These are phyloP conservation scores for Karalla daura DNA, from an alignment of 2,797 vertebrate genomes.

Conservation along the genomic window DNA sequence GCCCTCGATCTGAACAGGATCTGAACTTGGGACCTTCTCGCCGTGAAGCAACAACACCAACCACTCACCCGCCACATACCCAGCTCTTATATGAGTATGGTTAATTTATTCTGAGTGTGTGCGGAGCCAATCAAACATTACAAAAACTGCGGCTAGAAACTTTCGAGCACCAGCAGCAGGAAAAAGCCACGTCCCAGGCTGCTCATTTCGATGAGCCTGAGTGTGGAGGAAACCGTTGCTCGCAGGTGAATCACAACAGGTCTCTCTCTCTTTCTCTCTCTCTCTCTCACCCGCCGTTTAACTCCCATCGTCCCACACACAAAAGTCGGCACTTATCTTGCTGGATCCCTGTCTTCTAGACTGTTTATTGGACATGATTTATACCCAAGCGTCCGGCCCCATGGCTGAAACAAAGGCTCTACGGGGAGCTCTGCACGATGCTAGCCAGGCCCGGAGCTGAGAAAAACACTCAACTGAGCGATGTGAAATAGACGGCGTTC, in stretches of 20 bases:
- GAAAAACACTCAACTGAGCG: slow-evolving; percentile 15
- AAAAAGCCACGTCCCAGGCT: background rate
- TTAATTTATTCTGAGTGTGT: too few relatives aligned
- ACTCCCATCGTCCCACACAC: slow-evolving; percentile 9
- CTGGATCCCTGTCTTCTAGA: slow-evolving; percentile 48
- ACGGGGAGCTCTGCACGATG: slow-evolving; percentile 11
- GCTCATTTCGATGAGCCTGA: background rate
- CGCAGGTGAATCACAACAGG: slow-evolving; percentile 1
- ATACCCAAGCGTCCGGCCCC: slow-evolving; percentile 6
- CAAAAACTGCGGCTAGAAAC: slow-evolving; percentile 19
- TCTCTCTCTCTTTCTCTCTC: too few relatives aligned
- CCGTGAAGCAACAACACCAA: too few relatives aligned
- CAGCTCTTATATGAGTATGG: too few relatives aligned
- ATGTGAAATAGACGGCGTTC: slow-evolving; percentile 29
- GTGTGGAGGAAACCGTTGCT: slow-evolving; percentile 6
- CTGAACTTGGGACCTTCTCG: too few relatives aligned
- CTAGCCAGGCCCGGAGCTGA: slow-evolving; percentile 19
- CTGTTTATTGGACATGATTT: slow-evolving; percentile 48
- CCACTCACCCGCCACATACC: too few relatives aligned
- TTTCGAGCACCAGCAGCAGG: background rate
- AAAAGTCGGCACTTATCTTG: slow-evolving; percentile 30
- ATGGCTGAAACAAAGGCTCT: slow-evolving; percentile 1
- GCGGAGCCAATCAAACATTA: too few relatives aligned
- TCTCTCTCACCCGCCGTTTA: too few relatives aligned
- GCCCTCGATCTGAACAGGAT: too few relatives aligned